Percentiles rank a stretch among this genome's conserved stretches.
These are phyloP conservation scores for Diaprepes abbreviatus DNA, from an alignment of 2,888 invertebrate species.

Conservation along the genomic window DNA sequence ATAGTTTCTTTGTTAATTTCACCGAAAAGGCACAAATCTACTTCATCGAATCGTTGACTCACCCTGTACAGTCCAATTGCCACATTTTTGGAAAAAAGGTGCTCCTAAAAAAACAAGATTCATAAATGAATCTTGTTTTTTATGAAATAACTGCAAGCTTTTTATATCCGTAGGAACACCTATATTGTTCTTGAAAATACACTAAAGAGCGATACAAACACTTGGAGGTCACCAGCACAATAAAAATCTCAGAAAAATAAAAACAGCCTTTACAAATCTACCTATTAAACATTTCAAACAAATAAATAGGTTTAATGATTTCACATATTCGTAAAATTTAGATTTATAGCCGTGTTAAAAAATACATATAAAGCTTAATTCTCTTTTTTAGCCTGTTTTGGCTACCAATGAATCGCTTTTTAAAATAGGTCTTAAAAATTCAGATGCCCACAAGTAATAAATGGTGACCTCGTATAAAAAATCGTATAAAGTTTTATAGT, in stretches of 20 bases:
- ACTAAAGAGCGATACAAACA: not conserved
- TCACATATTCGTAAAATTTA: conserved; percentile 35
- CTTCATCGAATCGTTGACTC: too few species aligned
- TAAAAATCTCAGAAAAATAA: not conserved
- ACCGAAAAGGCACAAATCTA: too few species aligned
- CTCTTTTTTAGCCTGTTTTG: not conserved
- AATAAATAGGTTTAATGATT: conserved; percentile 29
- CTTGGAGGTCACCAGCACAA: not conserved
- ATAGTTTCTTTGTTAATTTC: too few species aligned
- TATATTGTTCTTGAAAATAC: too few species aligned
- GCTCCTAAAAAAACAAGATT: too few species aligned
- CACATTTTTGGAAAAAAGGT: too few species aligned
- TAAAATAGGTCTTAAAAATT: not conserved
- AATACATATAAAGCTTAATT: conserved; percentile 5
- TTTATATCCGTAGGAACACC: too few species aligned
- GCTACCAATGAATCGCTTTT: conserved; percentile 7
- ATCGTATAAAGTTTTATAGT: conserved; percentile 10
- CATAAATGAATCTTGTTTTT: too few species aligned
- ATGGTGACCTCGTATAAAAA: conserved; percentile 8
- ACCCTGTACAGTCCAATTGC: too few species aligned
- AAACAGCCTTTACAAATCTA: conserved; percentile 6
- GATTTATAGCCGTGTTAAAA: conserved; percentile 24
- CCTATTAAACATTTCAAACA: conserved; percentile 18
- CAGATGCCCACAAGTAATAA: not conserved
- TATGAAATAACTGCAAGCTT: too few species aligned